These are phyloP conservation scores for Asobara japonica DNA, from an alignment of 1,140 invertebrate genomes.

Conservation along the genomic window DNA sequence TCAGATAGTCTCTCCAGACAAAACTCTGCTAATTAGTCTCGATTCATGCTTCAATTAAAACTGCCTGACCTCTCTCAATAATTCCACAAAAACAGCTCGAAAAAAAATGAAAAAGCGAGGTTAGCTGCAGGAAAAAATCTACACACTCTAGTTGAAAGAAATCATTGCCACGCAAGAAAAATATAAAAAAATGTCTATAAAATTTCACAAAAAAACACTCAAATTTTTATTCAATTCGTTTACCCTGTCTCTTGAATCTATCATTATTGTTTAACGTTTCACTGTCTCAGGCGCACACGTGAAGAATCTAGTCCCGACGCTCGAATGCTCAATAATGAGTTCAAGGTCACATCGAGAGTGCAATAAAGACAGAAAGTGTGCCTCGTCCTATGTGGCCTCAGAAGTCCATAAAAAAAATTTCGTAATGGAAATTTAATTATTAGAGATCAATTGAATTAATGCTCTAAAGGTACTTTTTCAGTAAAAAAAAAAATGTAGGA, in stretches of 20 bases:
- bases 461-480: neutral
- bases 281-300: neutral
- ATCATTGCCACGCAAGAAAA: neutral
- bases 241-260: slow-evolving; percentile 2
- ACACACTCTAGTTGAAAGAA: neutral
- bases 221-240: neutral
- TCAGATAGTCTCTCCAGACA: no score
- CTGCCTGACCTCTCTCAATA: neutral
- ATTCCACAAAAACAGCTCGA: neutral
- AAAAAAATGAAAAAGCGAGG: neutral
- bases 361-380: neutral
- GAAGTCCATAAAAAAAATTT: no score
- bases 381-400: no score
- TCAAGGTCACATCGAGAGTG: neutral
- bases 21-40: neutral
- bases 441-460: no score
- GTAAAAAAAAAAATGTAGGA: no score
- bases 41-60: neutral
- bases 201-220: neutral
- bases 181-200: neutral
- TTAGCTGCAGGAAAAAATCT: neutral
- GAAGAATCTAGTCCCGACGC: neutral
- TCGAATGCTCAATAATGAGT: neutral
- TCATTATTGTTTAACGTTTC: neutral
- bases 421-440: no score